Evolutionary conservation across 1,140 invertebrate genomes (phyloP), one percentile per base, ranked within the genome.

Genomic region (Agrypnia vestita): DNA sequence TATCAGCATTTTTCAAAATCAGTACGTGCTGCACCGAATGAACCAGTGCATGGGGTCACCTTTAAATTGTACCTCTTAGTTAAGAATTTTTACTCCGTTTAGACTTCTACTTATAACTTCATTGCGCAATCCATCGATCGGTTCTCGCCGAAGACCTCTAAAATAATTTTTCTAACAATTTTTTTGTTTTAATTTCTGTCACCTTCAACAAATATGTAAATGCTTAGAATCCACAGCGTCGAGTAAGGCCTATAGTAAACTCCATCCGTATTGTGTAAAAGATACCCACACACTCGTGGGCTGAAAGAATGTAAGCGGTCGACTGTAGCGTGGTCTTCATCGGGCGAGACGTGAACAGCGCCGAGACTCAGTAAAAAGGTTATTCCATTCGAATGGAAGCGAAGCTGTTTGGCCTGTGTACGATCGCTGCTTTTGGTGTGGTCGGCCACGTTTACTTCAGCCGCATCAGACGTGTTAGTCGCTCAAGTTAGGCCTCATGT

Each of bases 281-380:
- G 64, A 10, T 69, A 49, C 64, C 43, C 64, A 69, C 64, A 69
- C 64, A 69, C n/a, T n/a, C 44, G 64, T 69, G 15, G 44, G 44
- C 15, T 69, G 44, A 69, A 69, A 69, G 64, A 69, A 69, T 69
- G 64, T 46, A 47, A 69, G 64, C 44, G 15, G 44, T 49, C n/a
- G 64, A 17, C 64, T 21, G 64, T 47, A 69, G 43, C 43, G 64
- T 49, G 15, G 64, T 46, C 64, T 15, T 44, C 43, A 15, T 12
- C 44, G 43, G 44, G 21, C n/a, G 46, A 69, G 21, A 47, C 61
- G 35, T 13, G 11, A 11, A 11, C 21, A 64, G 44, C 43, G n/a
- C 8, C 0, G 44, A 69, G 46, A 15, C 13, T 17, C 46, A 11
- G 46, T 46, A n/a, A 69, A 69, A 69, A 69, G 15, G 8, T 69